Conservation (phyloP, 37 sponge, comb jelly and placozoan genomes). For the Bolinopsis microptera region DNA sequence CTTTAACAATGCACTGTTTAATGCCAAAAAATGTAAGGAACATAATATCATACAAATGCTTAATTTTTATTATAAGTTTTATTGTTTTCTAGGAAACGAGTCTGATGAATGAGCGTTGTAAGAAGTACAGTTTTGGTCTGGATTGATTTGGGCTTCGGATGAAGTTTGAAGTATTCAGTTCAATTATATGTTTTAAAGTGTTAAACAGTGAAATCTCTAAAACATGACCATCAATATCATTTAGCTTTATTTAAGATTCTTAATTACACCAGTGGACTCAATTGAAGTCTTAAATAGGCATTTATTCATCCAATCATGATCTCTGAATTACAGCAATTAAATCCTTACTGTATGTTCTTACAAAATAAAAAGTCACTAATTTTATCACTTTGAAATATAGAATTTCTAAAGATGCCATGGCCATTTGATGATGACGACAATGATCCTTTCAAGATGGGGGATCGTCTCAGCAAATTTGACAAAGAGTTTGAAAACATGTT, state of each 20-base stretch:
- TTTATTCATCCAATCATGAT: too few species aligned
- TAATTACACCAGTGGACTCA: too few species aligned
- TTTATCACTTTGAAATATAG: too few species aligned
- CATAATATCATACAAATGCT: background rate
- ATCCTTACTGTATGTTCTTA: too few species aligned
- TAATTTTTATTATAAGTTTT: background rate
- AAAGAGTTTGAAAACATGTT: background rate
- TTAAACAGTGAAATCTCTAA: background rate
- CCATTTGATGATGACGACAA: constrained; percentile 54
- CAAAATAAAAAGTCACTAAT: too few species aligned
- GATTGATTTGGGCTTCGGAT: too few species aligned
- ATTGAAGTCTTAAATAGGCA: too few species aligned
- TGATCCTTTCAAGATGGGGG: background rate
- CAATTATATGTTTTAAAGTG: background rate
- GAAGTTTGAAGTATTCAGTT: background rate
- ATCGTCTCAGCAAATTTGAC: background rate
- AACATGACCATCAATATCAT: background rate
- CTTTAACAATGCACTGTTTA: background rate
- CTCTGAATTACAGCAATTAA: too few species aligned
- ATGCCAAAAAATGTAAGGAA: background rate
- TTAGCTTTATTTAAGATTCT: too few species aligned
- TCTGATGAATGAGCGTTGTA: too few species aligned
- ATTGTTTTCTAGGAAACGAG: background rate
- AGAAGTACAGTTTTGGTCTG: too few species aligned
- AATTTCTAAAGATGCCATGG: constrained; percentile 64